These are phyloP conservation scores for Gymnosoma rotundatum DNA, from an alignment of 2,888 invertebrate species.

Conservation along the genomic window DNA sequence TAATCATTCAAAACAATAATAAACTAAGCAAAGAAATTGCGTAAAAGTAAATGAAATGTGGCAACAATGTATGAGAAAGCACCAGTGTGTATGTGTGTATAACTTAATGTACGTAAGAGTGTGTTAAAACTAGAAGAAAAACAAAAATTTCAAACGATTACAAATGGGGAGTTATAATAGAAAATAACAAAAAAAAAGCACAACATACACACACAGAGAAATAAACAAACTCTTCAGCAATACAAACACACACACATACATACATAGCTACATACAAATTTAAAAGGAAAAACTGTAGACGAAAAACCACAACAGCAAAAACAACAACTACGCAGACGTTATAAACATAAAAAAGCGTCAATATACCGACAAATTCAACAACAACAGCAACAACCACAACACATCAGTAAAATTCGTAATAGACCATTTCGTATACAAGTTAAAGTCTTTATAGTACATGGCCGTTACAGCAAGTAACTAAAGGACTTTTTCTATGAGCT, in stretches of 20 bases:
- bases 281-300: conserved; percentile 55
- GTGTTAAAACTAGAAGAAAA: conserved; percentile 42
- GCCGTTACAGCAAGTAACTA: conserved; percentile 51
- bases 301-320: conserved; percentile 58
- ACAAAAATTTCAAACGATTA: conserved; percentile 47
- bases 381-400: not conserved
- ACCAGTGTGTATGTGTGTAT: conserved; percentile 7
- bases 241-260: conserved; percentile 9
- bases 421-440: conserved; percentile 47
- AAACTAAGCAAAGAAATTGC: conserved; percentile 48
- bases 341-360: conserved; percentile 69
- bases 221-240: conserved; percentile 22
- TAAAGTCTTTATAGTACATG: conserved; percentile 4
- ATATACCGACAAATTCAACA: conserved; percentile 51
- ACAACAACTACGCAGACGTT: conserved; percentile 70
- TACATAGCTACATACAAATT: not conserved
- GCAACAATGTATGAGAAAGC: conserved; percentile 38
- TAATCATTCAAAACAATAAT: conserved; percentile 53
- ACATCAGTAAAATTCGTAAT: conserved; percentile 22
- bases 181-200: conserved; percentile 54
- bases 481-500: conserved; percentile 62
- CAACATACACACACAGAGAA: conserved; percentile 38
- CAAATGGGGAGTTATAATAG: conserved; percentile 64
- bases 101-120: no score
- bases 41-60: conserved; percentile 65